Conservation (phyloP, 2,888 invertebrate species). For the Tridacna gigas region DNA sequence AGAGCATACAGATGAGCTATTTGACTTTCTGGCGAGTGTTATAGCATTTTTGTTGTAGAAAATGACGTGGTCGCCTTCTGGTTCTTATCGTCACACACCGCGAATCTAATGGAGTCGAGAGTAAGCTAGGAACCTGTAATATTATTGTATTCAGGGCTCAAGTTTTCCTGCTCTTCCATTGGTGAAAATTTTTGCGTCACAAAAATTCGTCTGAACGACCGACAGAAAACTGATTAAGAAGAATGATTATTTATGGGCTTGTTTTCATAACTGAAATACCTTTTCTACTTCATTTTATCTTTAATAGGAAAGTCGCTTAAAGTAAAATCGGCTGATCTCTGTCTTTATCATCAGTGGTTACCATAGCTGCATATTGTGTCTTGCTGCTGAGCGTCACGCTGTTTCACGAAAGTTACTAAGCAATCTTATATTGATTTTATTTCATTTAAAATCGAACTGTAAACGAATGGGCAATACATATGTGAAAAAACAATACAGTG, state of each 20-base stretch:
- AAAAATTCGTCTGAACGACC: conserved; percentile 7
- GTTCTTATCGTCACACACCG: background rate
- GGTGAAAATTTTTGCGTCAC: conserved; percentile 9
- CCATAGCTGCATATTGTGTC: conserved; percentile 9
- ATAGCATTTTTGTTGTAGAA: conserved; percentile 28
- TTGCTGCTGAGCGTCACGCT: background rate
- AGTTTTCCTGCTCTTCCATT: background rate
- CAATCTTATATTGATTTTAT: background rate
- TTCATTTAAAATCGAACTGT: background rate
- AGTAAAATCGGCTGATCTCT: background rate
- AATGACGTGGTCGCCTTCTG: conserved; percentile 50
- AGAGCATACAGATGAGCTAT: too few relatives aligned
- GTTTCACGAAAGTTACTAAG: background rate
- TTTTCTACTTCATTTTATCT: too few relatives aligned
- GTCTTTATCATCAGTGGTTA: background rate
- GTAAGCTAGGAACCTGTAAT: conserved; percentile 4
- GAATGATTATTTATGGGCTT: too few relatives aligned
- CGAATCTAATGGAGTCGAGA: background rate
- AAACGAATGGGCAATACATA: conserved; percentile 15
- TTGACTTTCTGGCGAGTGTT: background rate
- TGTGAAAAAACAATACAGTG: background rate
- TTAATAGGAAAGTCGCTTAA: background rate
- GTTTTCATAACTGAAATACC: too few relatives aligned
- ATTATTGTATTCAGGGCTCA: conserved; percentile 2
- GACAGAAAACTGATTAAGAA: too few relatives aligned